Base-by-base conservation (phyloP, 2,113 vertebrate species). In the Nycticebus coucang region DNA sequence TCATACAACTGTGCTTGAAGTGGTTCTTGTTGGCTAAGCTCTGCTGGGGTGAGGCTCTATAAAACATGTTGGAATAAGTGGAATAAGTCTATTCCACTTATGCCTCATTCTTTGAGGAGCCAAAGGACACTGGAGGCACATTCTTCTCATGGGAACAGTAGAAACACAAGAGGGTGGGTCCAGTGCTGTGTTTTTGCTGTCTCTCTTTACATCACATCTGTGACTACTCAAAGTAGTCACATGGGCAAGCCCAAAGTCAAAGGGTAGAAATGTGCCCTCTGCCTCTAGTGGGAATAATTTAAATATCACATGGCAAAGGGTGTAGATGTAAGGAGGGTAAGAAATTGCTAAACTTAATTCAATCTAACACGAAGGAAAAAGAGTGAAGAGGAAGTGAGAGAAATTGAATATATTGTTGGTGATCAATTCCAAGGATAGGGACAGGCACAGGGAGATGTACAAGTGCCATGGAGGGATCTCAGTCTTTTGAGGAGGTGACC, bases 41-140 rank as follows among this genome's bases (percentile, higher is more conserved):
- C 35, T 71, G 13, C 26, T 64, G 30, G 60, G 50, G 60, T 75
- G 69, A 50, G 19, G 9, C 1, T 66, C 7, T 5, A 19, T 2
- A 0, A 0, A 2, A 53, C 10, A 3, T 4, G 2, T 85, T 85
- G 3, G n/a, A n/a, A n/a, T n/a, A n/a, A n/a, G n/a, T n/a, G n/a
- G n/a, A n/a, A n/a, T n/a, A 74, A 33, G 18, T 83, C 13, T 41
- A 19, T 35, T 91, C 37, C 4, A 4, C 19, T 9, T 6, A 4
- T 69, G 8, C 69, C 50, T 77, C 62, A 33, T 74, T 74, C 64
- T 79, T 45, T 92, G 80, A 90, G 14, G 64, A 68, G 2, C 12
- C 18, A 3, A 71, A 87, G n/a, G 12, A 69, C 5, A 35, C 8
- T 4, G 7, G 14, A 0, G 15, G 41, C 15, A 53, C 7, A 6